Conservation (phyloP, 2,888 invertebrate species). For the Dolichomitus sp. region DNA sequence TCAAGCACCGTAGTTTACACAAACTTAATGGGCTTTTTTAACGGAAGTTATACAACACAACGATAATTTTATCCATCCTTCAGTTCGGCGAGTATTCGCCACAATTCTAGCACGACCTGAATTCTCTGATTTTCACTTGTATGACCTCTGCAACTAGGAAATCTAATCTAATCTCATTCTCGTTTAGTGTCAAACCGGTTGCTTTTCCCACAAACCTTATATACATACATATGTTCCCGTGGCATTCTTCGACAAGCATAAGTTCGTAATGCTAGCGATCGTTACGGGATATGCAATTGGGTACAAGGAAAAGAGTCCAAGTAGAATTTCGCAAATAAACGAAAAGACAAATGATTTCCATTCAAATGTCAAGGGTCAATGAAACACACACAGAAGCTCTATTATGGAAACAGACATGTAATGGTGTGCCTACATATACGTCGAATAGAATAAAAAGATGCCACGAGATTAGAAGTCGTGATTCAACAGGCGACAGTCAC, state of each 20-base stretch:
- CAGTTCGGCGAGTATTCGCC: background rate
- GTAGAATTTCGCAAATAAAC: constrained; percentile 43
- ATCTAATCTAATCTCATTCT: constrained; percentile 22
- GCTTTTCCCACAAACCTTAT: constrained; percentile 18
- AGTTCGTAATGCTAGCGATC: constrained; percentile 1
- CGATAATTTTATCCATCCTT: constrained; percentile 11
- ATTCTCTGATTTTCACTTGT: constrained; percentile 8
- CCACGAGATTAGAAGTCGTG: constrained; percentile 65
- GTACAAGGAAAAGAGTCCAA: constrained; percentile 50
- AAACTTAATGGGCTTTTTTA: background rate
- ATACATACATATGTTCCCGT: background rate
- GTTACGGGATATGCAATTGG: constrained; percentile 33
- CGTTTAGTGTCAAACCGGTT: constrained; percentile 24
- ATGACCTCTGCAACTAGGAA: background rate
- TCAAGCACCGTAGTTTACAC: background rate
- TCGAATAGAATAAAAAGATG: constrained; percentile 51
- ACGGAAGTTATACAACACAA: background rate
- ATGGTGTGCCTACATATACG: background rate
- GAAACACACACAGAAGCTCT: constrained; percentile 25
- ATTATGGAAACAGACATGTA: background rate
- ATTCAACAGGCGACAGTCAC: constrained; percentile 67
- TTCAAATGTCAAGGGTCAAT: constrained; percentile 63
- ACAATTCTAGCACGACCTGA: background rate
- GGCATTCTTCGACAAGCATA: background rate
- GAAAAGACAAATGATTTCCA: constrained; percentile 63